Evolutionary conservation across 2,888 invertebrate species (phyloP).

Genomic region (Melanotus villosus): DNA sequence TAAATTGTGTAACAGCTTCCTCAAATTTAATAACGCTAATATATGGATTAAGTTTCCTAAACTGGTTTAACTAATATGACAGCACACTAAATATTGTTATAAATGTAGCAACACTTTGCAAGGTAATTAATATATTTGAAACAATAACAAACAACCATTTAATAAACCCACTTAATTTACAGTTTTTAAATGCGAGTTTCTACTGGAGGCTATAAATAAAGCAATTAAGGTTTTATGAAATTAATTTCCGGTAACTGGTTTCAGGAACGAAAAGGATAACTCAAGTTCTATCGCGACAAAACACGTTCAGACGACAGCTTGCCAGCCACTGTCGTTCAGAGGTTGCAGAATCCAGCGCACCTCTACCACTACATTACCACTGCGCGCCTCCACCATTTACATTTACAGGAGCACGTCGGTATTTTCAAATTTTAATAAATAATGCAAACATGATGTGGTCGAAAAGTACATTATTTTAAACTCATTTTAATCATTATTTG

Average conservation of each 20-base stretch:
- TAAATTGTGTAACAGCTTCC: slow-evolving; percentile 10
- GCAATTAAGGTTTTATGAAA: background rate
- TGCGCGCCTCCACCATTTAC: slow-evolving; percentile 36
- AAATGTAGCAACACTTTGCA: background rate
- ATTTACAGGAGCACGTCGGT: background rate
- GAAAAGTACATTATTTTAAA: background rate
- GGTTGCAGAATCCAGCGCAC: slow-evolving; percentile 23
- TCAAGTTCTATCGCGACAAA: slow-evolving; percentile 4
- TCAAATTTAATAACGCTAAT: slow-evolving; percentile 10
- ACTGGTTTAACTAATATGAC: slow-evolving; percentile 12
- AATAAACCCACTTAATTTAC: background rate
- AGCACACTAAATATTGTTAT: background rate
- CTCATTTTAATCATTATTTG: background rate
- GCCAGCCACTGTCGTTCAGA: slow-evolving; percentile 35
- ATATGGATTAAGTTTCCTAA: slow-evolving; percentile 14
- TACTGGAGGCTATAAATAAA: background rate
- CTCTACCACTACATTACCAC: slow-evolving; percentile 25
- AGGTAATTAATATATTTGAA: background rate
- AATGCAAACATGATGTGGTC: background rate
- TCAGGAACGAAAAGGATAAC: slow-evolving; percentile 18
- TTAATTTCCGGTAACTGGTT: slow-evolving; percentile 4
- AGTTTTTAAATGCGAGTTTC: background rate
- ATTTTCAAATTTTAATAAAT: slow-evolving; percentile 2
- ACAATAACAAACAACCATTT: background rate
- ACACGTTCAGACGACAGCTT: slow-evolving; percentile 26